These are phyloP conservation scores for Enteromius trimaculatus DNA, from an alignment of 2,797 vertebrate species.

Conservation along the genomic window DNA sequence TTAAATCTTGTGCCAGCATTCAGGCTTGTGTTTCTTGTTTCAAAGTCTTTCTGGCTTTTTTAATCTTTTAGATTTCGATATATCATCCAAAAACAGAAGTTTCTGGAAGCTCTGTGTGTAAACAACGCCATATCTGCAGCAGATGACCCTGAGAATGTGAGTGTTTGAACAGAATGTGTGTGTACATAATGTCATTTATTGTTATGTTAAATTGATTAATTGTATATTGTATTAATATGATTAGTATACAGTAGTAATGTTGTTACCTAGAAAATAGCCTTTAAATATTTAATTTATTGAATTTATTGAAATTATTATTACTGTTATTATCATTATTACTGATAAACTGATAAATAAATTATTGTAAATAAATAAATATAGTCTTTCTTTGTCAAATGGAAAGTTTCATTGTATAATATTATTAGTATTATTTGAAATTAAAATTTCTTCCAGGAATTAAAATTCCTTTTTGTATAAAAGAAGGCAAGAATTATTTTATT, in stretches of 20 bases:
- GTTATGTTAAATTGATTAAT: neutral
- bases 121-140: conserved; percentile 95
- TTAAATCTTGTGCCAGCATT: neutral
- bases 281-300: neutral
- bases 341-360: too few species aligned
- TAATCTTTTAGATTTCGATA: conserved; percentile 86
- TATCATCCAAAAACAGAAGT: conserved; percentile 95
- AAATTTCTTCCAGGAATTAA: neutral
- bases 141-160: conserved; percentile 92
- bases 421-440: neutral
- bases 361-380: neutral
- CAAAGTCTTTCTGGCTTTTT: neutral
- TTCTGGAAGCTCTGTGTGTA: conserved; percentile 94
- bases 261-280: neutral
- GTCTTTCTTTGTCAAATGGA: neutral
- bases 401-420: neutral
- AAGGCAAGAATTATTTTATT: too few species aligned
- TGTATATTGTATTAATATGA: neutral
- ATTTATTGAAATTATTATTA: too few species aligned
- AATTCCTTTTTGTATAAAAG: neutral
- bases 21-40: neutral
- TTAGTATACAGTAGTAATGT: neutral
- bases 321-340: too few species aligned
- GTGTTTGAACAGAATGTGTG: conserved; percentile 53
- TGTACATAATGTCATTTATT: neutral